A percentile compares a stretch with the other conserved stretches of the same genome.
These are phyloP conservation scores for Carduelis carduelis DNA, from an alignment of 2,797 vertebrate genomes.

Conservation along the genomic window DNA sequence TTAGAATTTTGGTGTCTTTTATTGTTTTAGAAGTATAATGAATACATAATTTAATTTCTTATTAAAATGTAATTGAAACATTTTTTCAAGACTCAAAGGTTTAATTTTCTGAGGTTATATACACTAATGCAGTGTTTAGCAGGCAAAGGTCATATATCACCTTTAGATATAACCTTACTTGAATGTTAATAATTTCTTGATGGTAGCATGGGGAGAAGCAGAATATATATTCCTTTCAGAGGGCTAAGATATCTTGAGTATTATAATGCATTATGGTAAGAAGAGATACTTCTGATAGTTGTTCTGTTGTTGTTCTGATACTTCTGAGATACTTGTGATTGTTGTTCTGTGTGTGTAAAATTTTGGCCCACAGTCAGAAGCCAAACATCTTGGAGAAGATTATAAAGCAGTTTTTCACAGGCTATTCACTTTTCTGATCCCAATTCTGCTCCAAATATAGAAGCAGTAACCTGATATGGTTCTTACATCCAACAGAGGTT, in stretches of 20 bases:
- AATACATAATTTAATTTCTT: background rate
- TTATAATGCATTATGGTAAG: background rate
- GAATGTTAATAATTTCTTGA: background rate
- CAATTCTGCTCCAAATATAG: background rate
- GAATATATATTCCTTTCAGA: background rate
- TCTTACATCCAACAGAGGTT: background rate
- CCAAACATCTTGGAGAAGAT: background rate
- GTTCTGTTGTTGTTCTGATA: background rate
- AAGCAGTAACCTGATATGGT: background rate
- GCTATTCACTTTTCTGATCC: background rate
- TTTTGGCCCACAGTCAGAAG: background rate
- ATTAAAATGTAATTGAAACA: background rate
- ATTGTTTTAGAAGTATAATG: background rate
- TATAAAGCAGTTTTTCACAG: background rate
- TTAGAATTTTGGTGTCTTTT: background rate
- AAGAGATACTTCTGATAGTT: background rate
- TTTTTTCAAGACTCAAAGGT: background rate
- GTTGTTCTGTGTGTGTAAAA: background rate
- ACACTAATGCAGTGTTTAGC: background rate
- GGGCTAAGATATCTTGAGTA: background rate
- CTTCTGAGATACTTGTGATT: background rate
- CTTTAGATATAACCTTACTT: background rate
- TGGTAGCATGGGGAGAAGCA: background rate
- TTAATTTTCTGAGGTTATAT: background rate
- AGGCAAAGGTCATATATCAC: background rate